Evolutionary conservation across 2,888 invertebrate species (phyloP), one percentile per base, ranked within the genome.

Genomic region (Camponotus fellah): DNA sequence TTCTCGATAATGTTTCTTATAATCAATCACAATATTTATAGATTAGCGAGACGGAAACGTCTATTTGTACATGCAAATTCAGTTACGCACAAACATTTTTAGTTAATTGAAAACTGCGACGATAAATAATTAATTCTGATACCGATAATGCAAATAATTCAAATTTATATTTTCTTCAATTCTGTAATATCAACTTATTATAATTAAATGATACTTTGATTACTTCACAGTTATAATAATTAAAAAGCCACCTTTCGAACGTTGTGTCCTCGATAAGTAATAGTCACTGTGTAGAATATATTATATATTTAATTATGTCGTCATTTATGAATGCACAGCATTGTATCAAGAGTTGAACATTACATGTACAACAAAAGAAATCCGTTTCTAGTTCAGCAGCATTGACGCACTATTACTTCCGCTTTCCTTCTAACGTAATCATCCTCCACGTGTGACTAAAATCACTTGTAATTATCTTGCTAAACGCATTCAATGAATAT

Each of bases 331-430:
- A 3, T 56, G 14, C 10, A 58, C 34, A 8, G 4, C 12, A 49
- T 62, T 58, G 43, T 62, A 12, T 37, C 26, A 14, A 53, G 34
- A 53, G 9, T 6, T 21, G 1, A 9, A 0, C 6, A 65, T 4
- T 4, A n/a, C 17, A 58, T n/a, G 12, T 46, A 8, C 14, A 56
- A 79, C 60, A 79, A 79, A 58, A 71, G n/a, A 60, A 71, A 79
- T 37, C 6, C 5, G 5, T 68, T 68, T n/a, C 26, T 66, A 14
- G 3, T 69, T 71, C 12, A 46, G 69, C 79, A 79, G 46, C 17
- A 60, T 43, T 17, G n/a, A 10, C 14, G 43, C 10, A 5, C 10
- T 26, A 17, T 43, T 17, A 26, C n/a, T 79, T 79, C 71, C 71
- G 71, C 17, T 79, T 60, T 60, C 4, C 46, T 69, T 58, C 14